phyloP scores from a whole-genome alignment of 2,113 vertebrate species.

The Nestor notabilis region DNA sequence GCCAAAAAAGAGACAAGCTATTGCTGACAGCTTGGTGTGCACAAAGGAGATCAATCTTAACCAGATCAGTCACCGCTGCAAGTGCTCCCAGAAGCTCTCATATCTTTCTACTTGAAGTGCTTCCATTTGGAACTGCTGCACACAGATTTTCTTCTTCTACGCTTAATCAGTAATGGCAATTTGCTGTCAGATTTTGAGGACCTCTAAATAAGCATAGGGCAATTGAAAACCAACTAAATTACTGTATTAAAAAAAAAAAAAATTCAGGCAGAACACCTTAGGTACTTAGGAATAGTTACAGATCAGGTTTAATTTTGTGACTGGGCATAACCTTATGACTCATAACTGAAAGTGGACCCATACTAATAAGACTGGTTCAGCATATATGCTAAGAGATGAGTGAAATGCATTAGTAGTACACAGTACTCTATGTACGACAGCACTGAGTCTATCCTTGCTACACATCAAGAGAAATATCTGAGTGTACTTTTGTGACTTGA shows the following conservation, averaged over 20 bases:
- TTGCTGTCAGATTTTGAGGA: not conserved
- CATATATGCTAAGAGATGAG: not conserved
- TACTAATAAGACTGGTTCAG: not conserved
- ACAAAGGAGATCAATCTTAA: slow-evolving; percentile 6
- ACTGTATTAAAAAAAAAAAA: not conserved
- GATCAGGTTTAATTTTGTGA: not conserved
- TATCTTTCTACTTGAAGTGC: slow-evolving; percentile 12
- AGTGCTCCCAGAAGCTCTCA: not conserved
- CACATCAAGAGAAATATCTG: not conserved
- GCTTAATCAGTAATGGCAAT: not conserved
- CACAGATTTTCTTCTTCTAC: not conserved
- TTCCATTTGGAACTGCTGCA: slow-evolving; percentile 1
- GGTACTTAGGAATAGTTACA: not conserved
- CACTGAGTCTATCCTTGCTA: not conserved
- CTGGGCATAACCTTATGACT: not conserved
- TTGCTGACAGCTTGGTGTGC: slow-evolving; percentile 13
- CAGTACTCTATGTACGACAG: not conserved
- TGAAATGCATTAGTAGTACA: not conserved
- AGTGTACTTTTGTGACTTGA: not conserved
- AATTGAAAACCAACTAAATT: not conserved
- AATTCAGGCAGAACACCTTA: not conserved
- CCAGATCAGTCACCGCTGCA: not conserved
- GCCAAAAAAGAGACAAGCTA: not conserved
- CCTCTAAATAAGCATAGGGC: not conserved
- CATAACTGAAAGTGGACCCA: not conserved